Conservation (phyloP, 2,888 invertebrate genomes). For the Troides aeacus region DNA sequence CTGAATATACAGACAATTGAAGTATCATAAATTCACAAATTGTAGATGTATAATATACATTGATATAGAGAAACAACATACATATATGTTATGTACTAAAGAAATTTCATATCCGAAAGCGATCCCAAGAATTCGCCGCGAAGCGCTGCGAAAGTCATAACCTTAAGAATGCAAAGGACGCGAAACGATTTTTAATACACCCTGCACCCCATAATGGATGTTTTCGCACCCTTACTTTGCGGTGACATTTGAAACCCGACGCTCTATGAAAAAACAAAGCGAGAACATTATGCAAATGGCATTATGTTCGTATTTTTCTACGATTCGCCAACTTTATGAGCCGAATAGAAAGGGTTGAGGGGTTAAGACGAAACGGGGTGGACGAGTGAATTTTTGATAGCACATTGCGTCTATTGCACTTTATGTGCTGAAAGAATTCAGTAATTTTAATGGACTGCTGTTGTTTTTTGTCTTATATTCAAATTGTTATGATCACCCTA, state of each 20-base stretch:
- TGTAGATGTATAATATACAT: too few species aligned
- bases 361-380: conserved; percentile 68
- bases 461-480: conserved; percentile 11
- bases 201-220: conserved; percentile 72
- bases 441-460: conserved; percentile 10
- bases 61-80: too few species aligned
- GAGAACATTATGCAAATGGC: conserved; percentile 79
- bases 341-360: conserved; percentile 73
- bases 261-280: conserved; percentile 78
- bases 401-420: conserved; percentile 60
- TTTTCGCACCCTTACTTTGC: conserved; percentile 72
- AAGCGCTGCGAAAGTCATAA: conserved; percentile 60
- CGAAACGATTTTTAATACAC: conserved; percentile 77
- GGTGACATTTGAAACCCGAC: conserved; percentile 78
- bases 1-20: too few species aligned
- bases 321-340: conserved; percentile 75
- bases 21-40: too few species aligned
- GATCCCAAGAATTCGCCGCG: conserved; percentile 37
- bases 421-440: conserved; percentile 47
- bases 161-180: conserved; percentile 75
- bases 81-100: neutral
- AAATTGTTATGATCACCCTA: conserved; percentile 3
- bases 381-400: conserved; percentile 61
- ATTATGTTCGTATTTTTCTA: conserved; percentile 78
- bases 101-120: conserved; percentile 24